phyloP scores from a whole-genome alignment of 2,113 vertebrate species.

The Pedionomus torquatus region DNA sequence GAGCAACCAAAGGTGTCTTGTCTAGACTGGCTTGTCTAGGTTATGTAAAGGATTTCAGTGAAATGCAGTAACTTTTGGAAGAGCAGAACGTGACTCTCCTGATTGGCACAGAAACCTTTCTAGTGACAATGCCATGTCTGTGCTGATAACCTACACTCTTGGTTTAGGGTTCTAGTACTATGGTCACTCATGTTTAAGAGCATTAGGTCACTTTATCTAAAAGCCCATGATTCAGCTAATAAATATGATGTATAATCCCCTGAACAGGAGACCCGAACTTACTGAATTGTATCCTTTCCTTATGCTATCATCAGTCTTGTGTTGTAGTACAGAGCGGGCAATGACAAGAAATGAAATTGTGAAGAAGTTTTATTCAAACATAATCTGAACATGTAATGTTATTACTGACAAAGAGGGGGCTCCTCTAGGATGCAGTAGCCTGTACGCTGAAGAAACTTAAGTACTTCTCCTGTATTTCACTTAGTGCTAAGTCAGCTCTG shows the following conservation, averaged over 20 bases:
- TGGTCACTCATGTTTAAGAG: not conserved
- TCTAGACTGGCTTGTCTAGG: not conserved
- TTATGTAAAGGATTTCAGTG: not conserved
- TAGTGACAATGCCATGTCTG: not conserved
- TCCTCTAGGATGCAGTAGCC: slow-evolving; percentile 33
- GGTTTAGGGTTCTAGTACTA: not conserved
- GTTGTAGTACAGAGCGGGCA: not conserved
- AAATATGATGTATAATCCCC: not conserved
- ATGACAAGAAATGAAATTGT: slow-evolving; percentile 9
- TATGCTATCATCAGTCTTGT: not conserved
- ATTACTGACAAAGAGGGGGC: slow-evolving; percentile 32
- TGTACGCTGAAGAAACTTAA: slow-evolving; percentile 38
- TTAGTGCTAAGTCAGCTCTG: slow-evolving; percentile 68
- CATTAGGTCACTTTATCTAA: not conserved
- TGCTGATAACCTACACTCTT: not conserved
- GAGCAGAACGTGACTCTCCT: not conserved
- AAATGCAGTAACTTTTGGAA: not conserved
- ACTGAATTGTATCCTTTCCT: not conserved
- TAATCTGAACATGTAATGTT: slow-evolving; percentile 60
- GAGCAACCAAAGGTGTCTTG: not conserved
- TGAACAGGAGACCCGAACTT: not conserved
- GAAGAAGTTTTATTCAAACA: not conserved
- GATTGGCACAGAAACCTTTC: not conserved
- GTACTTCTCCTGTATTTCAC: slow-evolving; percentile 36
- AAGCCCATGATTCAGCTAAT: not conserved